A percentile compares a stretch with the other conserved stretches of the same genome.
These are phyloP conservation scores for Aselliscus stoliczkanus DNA, from an alignment of 2,797 vertebrate genomes.

Conservation along the genomic window DNA sequence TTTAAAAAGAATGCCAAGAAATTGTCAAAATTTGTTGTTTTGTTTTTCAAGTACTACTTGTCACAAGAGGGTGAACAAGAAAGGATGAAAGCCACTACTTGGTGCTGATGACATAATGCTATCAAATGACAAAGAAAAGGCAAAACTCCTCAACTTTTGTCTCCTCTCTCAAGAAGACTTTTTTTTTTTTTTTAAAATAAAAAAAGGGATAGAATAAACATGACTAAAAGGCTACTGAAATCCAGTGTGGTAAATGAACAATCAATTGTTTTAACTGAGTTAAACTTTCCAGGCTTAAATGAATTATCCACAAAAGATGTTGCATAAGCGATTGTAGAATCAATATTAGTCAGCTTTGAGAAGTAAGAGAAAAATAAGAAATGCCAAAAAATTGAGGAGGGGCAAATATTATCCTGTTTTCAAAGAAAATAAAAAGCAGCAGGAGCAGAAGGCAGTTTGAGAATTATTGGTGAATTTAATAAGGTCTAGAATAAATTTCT, in stretches of 20 bases:
- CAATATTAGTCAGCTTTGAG: neutral
- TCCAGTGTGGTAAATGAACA: neutral
- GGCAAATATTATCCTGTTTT: neutral
- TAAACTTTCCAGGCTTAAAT: neutral
- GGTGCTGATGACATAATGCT: neutral
- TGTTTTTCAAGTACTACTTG: neutral
- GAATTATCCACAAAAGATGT: neutral
- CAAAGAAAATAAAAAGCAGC: neutral
- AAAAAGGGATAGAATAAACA: neutral
- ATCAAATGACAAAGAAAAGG: neutral
- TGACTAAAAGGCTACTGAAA: neutral
- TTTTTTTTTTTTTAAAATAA: neutral
- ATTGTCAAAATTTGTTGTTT: neutral
- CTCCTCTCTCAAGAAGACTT: neutral
- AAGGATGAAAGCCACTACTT: neutral
- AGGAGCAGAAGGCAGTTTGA: neutral
- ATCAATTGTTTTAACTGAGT: neutral
- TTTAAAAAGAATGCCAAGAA: constrained; percentile 14
- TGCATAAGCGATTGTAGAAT: neutral
- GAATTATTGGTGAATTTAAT: constrained; percentile 12
- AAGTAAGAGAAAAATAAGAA: neutral
- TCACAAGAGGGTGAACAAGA: neutral
- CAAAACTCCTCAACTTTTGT: neutral
- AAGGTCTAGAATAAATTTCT: neutral
- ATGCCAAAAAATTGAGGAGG: neutral